Conservation (phyloP, 2,797 vertebrate species). For the Cephalopachus bancanus region DNA sequence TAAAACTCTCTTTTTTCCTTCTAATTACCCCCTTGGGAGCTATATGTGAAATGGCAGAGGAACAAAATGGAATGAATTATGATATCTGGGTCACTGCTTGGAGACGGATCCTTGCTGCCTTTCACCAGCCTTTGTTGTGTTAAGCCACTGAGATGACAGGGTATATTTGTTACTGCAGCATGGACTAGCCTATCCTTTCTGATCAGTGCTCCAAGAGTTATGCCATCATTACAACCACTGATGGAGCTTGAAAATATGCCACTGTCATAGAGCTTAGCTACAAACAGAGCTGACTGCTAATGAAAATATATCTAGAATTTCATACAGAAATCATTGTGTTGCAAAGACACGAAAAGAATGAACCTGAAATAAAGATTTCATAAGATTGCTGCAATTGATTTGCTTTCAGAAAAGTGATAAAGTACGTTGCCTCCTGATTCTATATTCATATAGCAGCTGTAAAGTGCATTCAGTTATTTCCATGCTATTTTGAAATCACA, state of each 20-base stretch:
- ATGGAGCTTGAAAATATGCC: not conserved
- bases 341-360: constrained; percentile 21
- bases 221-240: not conserved
- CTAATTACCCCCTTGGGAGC: not conserved
- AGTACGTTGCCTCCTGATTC: not conserved
- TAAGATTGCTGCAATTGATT: not conserved
- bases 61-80: not conserved
- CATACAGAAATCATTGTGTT: constrained; percentile 27
- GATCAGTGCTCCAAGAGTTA: not conserved
- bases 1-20: not conserved
- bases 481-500: not conserved
- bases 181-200: not conserved
- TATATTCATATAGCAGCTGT: not conserved
- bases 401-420: not conserved
- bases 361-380: not conserved
- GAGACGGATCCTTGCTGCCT: not conserved
- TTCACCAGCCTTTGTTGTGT: not conserved
- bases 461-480: not conserved
- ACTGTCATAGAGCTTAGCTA: not conserved
- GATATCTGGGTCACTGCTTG: not conserved
- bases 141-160: not conserved
- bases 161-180: not conserved
- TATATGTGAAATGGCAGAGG: not conserved
- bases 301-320: not conserved
- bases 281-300: not conserved